Evolutionary conservation across 35 echinoderm and acorn worm species (phyloP).

Genomic region (Apostichopus parvimensis): DNA sequence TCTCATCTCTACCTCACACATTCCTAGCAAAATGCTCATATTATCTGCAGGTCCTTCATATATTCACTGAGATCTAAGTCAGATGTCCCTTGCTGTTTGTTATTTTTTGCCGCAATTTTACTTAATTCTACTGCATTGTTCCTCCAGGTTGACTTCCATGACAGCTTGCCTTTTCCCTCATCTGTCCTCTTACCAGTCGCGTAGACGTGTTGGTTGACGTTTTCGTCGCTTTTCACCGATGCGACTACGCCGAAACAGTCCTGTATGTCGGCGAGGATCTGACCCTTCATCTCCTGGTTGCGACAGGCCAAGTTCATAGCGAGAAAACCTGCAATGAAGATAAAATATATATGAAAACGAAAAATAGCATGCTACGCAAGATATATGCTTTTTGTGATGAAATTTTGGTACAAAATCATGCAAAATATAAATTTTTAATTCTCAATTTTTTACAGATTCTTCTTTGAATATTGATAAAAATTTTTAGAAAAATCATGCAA

Average conservation of each 20-base stretch:
- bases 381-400: background rate
- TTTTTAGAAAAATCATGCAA: too few relatives aligned
- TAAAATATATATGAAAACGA: background rate
- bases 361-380: background rate
- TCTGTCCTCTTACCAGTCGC: constrained; percentile 11
- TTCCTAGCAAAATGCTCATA: background rate
- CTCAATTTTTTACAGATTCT: too few relatives aligned
- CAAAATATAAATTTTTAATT: too few relatives aligned
- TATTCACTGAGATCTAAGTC: constrained; percentile 52
- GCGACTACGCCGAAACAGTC: constrained; percentile 56
- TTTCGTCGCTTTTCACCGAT: constrained; percentile 44
- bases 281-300: constrained; percentile 61
- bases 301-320: constrained; percentile 75
- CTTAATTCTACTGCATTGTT: constrained; percentile 30
- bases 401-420: background rate
- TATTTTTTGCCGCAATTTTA: constrained; percentile 1
- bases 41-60: constrained; percentile 48
- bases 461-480: too few relatives aligned
- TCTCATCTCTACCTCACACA: background rate
- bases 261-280: constrained; percentile 55
- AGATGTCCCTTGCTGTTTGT: background rate
- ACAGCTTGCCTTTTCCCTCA: background rate
- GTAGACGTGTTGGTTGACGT: constrained; percentile 73
- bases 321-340: constrained; percentile 52
- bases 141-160: background rate